Evolutionary conservation across 2,113 vertebrate genomes (phyloP), one percentile per base, ranked within the genome.

Genomic region (Erythrolamprus reginae): DNA sequence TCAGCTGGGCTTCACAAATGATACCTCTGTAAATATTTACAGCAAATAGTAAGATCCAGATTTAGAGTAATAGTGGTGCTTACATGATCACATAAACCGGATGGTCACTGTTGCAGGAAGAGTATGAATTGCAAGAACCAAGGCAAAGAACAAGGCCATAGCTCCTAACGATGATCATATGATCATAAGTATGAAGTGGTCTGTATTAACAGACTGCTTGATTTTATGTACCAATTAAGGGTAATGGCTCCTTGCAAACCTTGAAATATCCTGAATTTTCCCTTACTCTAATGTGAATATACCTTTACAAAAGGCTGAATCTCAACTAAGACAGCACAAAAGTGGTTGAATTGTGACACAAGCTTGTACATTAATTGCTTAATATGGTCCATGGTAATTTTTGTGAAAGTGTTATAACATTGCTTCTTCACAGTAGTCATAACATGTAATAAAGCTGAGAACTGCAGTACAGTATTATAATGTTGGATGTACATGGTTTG

Each of bases 11-110:
- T 95, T 94, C 86, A 52, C 89, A 95, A 93, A 93, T 95, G 65
- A 90, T 65, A 90, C 50, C 88, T 94, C 87, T 85, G 93, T 94
- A 96, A 96, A 96, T 96, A 96, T 96, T 97, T 95, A 91, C 93
- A 95, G 58, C 86, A 96, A 93, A 94, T 93, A 93, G 89, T 91
- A 95, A 94, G 88, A 89, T 92, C 95, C 51, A 93, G 93, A 94
- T 92, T 94, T 50, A 92, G 93, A 89, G 94, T 89, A 93, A 93
- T 94, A 92, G 91, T 93, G 48, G 91, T 93, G 92, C 94, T 93
- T 92, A 93, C 87, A 89, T 90, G 82, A 21, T 88, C 55, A 92
- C 92, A 92, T 96, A 95, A 95, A 94, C 93, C 97, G 95, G 84
- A 96, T 93, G 89, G 90, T 42, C 15, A 82, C 86, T 91, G 91